Percentiles rank a stretch among this genome's conserved stretches.
phyloP scores from a whole-genome alignment of 2,113 vertebrate genomes.

The Mustelus asterias region DNA sequence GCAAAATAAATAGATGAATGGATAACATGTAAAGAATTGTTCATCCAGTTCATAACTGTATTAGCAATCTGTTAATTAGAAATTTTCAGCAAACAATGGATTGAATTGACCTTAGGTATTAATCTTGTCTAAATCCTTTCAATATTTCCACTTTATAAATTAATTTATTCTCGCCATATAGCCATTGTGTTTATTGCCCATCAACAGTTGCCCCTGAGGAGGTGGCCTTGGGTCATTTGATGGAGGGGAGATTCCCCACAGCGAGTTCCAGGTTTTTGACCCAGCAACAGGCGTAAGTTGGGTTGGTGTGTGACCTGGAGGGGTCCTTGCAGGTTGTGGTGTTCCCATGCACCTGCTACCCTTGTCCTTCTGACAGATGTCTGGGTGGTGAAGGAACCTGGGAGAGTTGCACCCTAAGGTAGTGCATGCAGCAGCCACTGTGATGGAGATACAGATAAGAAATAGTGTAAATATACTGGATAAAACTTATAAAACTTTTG shows the following conservation, averaged over 20 bases:
- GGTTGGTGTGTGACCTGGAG: neutral
- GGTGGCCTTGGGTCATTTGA: neutral
- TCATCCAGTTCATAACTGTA: neutral
- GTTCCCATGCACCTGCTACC: neutral
- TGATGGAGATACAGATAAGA: neutral
- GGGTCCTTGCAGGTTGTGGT: neutral
- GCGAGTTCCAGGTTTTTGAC: neutral
- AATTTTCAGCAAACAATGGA: neutral
- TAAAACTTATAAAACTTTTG: conserved; percentile 32
- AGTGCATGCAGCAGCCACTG: neutral
- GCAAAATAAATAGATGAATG: neutral
- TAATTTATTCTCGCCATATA: neutral
- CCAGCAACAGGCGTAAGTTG: neutral
- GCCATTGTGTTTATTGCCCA: neutral
- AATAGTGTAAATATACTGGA: neutral
- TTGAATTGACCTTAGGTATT: neutral
- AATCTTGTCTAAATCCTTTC: neutral
- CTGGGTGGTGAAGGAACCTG: neutral
- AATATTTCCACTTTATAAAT: neutral
- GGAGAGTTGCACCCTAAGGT: neutral
- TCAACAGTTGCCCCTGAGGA: neutral
- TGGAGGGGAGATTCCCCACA: neutral
- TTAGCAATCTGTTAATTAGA: neutral
- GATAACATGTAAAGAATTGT: neutral
- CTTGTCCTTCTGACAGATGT: neutral